Percentiles rank a stretch among this genome's conserved stretches.
These are phyloP conservation scores for Diachrysia chrysitis DNA, from an alignment of 2,888 invertebrate species.

Conservation along the genomic window DNA sequence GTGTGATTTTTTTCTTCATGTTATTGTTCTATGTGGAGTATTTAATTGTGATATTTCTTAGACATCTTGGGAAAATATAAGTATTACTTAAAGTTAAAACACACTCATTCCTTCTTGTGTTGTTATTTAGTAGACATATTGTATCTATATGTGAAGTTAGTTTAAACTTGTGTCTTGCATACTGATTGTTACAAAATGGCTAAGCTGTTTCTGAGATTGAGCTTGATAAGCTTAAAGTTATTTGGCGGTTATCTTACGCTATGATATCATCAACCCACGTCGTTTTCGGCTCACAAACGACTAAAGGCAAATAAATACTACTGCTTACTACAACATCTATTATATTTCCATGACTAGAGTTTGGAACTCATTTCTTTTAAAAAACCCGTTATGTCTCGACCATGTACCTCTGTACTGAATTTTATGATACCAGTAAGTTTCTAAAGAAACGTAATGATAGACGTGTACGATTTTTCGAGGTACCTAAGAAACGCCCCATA, in stretches of 20 bases:
- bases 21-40: neutral
- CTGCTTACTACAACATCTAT: neutral
- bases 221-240: slow-evolving; percentile 23
- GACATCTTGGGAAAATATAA: neutral
- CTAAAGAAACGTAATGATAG: neutral
- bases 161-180: neutral
- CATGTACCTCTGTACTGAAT: neutral
- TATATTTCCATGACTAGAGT: neutral
- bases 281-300: neutral
- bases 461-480: slow-evolving; percentile 1
- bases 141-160: neutral
- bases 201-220: slow-evolving; percentile 28
- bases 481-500: neutral
- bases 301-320: neutral
- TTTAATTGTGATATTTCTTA: slow-evolving; percentile 1
- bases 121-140: neutral
- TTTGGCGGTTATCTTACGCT: slow-evolving; percentile 1
- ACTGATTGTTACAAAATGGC: slow-evolving; percentile 13
- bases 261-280: neutral
- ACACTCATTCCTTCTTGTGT: neutral
- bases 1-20: slow-evolving; percentile 6
- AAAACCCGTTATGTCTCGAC: too few species aligned
- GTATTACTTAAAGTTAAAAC: neutral
- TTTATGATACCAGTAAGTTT: neutral
- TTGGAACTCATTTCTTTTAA: neutral